Base-by-base conservation (phyloP, 2,797 vertebrate species). In the Gymnodraco acuticeps region DNA sequence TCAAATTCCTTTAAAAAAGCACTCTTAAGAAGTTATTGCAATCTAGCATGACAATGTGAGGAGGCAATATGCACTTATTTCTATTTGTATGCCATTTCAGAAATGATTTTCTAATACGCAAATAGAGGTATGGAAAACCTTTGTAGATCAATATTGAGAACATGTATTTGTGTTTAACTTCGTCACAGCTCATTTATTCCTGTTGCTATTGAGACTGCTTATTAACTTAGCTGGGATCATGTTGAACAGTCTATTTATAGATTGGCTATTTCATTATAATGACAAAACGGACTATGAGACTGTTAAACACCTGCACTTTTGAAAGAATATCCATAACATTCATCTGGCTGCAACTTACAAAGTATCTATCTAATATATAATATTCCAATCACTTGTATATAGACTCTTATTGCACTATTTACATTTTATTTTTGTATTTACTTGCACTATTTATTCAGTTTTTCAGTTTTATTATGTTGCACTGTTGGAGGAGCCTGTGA, bases 81-180 rank as follows among this genome's bases (percentile, higher is more conserved):
- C 38, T 8, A 55, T 47, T n/a, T 74, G 16, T 0, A 1, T 45
- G 7, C 3, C 46, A 41, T 60, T 70, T 52, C 23, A 77, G 42
- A 67, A 87, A 64, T 60, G 2, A 78, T 79, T 87, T 75, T 80
- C 51, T 62, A 78, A 73, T 11, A 59, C 71, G 75, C 61, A 90
- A 87, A 86, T 51, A 84, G 16, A 53, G 87, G 81, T 53, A 81
- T 83, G 84, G 71, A 20, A 64, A 70, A 68, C 12, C 27, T 50
- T 16, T 65, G 10, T 46, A 14, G 1, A 16, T 73, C 23, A 60
- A 65, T 50, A 68, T 70, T 10, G 72, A 55, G 17, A 68, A 2
- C 45, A 71, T 48, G 12, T 48, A 47, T 62, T 72, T 75, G 31
- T 64, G 19, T 53, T 73, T 19, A 65, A 74, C 42, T 5, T 68